Evolutionary conservation across 2,113 vertebrate genomes (phyloP), one percentile per base, ranked within the genome.

Genomic region (Setophaga coronata): DNA sequence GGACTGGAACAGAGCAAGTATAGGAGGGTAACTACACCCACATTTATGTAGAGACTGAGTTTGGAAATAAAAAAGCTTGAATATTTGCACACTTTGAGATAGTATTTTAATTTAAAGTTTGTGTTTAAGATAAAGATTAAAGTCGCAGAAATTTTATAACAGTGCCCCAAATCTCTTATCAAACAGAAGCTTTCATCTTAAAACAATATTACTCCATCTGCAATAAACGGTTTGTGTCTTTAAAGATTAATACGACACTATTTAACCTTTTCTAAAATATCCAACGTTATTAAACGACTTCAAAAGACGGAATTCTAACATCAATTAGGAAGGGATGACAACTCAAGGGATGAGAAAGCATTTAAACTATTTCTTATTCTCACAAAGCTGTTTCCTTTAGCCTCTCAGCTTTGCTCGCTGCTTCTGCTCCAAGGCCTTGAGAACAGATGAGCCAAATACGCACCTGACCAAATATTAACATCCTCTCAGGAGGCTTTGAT

Each of bases 381-480:
- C 84, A 88, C 86, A 90, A 91, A 97, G 90, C 90, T 50, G 53
- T 70, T 97, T 96, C 93, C 96, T 94, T 89, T 78, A 34, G 57
- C 17, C 58, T 69, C 50, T 24, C 81, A 36, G 79, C 82, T 82
- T 78, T 48, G 42, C 66, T 58, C 40, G 10, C 89, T 9, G 36
- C 76, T 71, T 45, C 20, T 58, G 89, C 65, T 61, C 12, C 16
- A 19, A 36, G 77, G 54, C 89, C 95, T 34, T 87, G 69, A 65
- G 89, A 81, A 73, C 92, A 95, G 92, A 91, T 73, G 84, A 94
- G 64, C 87, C 93, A 93, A 96, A 95, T 38, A 83, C 26, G 72
- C 89, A 97, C 93, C 97, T 98, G 96, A 97, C 92, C 95, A 98
- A 98, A 98, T 97, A 97, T 76, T 93, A 77, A 93, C 87, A 95